A percentile compares a stretch with the other conserved stretches of the same genome.
These are phyloP conservation scores for Xenopus petersii DNA, from an alignment of 2,797 vertebrate species.

Conservation along the genomic window DNA sequence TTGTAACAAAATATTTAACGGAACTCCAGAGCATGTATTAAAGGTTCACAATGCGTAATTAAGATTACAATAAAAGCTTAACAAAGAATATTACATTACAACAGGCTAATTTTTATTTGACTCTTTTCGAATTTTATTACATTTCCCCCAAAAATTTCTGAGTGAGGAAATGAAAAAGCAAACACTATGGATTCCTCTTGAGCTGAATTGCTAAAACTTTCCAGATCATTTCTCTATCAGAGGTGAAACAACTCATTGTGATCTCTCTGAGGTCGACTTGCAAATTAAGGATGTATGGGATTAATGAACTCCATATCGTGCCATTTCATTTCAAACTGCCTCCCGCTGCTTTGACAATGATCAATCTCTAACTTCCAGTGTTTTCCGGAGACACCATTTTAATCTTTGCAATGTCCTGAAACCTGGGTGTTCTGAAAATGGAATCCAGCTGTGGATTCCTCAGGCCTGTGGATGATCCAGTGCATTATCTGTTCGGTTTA, in stretches of 20 bases:
- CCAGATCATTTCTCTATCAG: conserved; percentile 18
- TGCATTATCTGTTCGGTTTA: background rate
- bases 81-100: too few relatives aligned
- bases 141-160: too few relatives aligned
- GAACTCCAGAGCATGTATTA: too few relatives aligned
- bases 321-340: conserved; percentile 18
- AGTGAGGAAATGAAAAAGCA: conserved; percentile 9
- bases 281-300: conserved; percentile 37
- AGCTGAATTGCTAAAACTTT: conserved; percentile 21
- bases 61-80: too few relatives aligned
- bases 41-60: too few relatives aligned
- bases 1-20: too few relatives aligned
- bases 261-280: conserved; percentile 7
- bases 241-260: conserved; percentile 15
- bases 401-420: conserved; percentile 40
- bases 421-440: conserved; percentile 44
- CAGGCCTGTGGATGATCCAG: conserved; percentile 33
- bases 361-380: conserved; percentile 33
- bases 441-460: conserved; percentile 46
- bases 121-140: too few relatives aligned
- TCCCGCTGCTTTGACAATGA: conserved; percentile 35
- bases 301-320: conserved; percentile 34
- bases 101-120: too few relatives aligned
- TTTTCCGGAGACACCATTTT: conserved; percentile 27
- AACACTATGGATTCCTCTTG: conserved; percentile 24